Conservation (phyloP, 2,888 invertebrate species). For the Chironomus tentans region DNA sequence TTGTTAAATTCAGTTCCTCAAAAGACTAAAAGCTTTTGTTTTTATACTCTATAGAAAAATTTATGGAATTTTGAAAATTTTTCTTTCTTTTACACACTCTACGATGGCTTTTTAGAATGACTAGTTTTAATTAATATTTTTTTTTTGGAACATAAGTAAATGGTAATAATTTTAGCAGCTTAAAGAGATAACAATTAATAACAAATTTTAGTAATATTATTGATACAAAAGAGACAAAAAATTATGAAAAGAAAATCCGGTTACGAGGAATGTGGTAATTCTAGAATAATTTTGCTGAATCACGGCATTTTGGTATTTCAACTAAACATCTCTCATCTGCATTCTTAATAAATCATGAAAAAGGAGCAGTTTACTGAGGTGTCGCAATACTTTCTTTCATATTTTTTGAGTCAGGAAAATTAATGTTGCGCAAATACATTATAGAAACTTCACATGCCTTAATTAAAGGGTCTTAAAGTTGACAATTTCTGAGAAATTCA, state of each 20-base stretch:
- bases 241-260: not conserved
- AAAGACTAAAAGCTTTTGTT: not conserved
- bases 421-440: not conserved
- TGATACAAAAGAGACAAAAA: not conserved
- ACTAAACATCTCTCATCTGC: not conserved
- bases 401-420: not conserved
- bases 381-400: conserved; percentile 26
- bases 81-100: not conserved
- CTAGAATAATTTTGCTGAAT: conserved; percentile 18
- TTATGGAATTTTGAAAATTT: conserved; percentile 6
- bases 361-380: not conserved
- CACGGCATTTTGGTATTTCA: conserved; percentile 9
- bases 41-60: not conserved
- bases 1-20: not conserved
- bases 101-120: not conserved
- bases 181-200: not conserved
- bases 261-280: not conserved
- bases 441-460: not conserved
- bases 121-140: not conserved
- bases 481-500: not conserved
- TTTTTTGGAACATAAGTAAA: not conserved
- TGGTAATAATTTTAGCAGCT: not conserved
- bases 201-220: not conserved
- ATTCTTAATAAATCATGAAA: not conserved
- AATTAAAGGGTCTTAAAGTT: not conserved